These are phyloP conservation scores for Rhopalosiphum padi DNA, from an alignment of 1,140 invertebrate genomes.

Conservation along the genomic window DNA sequence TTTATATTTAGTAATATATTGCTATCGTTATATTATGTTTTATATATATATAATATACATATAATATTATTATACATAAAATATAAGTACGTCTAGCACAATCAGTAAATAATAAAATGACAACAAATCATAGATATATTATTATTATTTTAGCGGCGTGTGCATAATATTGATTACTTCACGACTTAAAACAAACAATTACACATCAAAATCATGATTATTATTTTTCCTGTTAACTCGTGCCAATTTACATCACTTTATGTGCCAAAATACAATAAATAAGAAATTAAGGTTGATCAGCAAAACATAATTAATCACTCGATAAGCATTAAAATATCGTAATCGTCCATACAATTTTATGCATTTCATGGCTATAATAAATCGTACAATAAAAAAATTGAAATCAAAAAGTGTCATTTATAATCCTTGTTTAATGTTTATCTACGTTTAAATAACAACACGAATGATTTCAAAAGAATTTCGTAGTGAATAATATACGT, in stretches of 20 bases:
- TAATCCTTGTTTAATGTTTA: not conserved
- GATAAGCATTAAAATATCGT: conserved; percentile 6
- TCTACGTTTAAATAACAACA: not conserved
- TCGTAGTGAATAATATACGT: not conserved
- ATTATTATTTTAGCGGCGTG: not conserved
- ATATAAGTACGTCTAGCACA: not conserved
- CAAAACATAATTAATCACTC: not conserved
- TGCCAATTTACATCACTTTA: conserved; percentile 13
- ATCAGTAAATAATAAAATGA: not conserved
- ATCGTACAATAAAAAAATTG: not conserved
- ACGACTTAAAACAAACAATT: conserved; percentile 6
- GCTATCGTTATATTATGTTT: too few relatives aligned
- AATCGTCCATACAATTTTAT: not conserved
- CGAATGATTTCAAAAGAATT: not conserved
- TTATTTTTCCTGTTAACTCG: conserved; percentile 3
- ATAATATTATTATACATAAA: too few relatives aligned
- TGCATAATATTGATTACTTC: not conserved
- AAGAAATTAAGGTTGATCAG: conserved; percentile 29
- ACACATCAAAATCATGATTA: not conserved
- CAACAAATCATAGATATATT: not conserved
- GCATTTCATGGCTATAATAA: not conserved
- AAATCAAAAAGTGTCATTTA: not conserved
- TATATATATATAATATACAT: not conserved
- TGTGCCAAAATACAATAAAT: not conserved
- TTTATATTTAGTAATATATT: not conserved